Percentiles rank a stretch among this genome's conserved stretches.
phyloP scores from a whole-genome alignment of 2,113 vertebrate species.

The Tachysurus fulvidraco region DNA sequence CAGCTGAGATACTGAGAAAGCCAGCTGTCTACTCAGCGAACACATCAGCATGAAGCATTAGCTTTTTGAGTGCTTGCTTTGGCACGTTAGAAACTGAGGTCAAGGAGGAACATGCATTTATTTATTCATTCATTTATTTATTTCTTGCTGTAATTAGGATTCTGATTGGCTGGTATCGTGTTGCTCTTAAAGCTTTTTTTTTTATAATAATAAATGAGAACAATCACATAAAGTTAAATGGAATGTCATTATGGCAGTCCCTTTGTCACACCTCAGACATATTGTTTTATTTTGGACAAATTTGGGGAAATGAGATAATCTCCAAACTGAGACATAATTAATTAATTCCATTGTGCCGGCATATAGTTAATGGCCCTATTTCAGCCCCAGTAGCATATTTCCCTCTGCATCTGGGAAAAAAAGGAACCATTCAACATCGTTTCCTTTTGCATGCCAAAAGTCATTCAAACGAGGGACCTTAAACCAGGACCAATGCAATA shows the following conservation, averaged over 20 bases:
- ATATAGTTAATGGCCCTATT: slow-evolving; percentile 73
- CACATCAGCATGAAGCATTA: neutral
- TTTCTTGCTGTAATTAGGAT: neutral
- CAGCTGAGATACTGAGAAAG: slow-evolving; percentile 46
- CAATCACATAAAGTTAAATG: neutral
- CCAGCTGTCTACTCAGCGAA: slow-evolving; percentile 17
- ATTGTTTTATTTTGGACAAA: neutral
- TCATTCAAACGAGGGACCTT: slow-evolving; percentile 78
- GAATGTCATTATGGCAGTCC: slow-evolving; percentile 3
- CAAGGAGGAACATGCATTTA: neutral
- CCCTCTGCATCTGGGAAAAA: slow-evolving; percentile 60
- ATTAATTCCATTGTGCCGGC: slow-evolving; percentile 68
- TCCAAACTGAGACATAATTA: slow-evolving; percentile 62
- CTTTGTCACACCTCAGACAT: neutral
- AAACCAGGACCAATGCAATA: slow-evolving; percentile 73
- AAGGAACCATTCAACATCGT: slow-evolving; percentile 67
- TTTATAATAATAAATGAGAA: neutral
- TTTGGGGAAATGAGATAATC: slow-evolving; percentile 62
- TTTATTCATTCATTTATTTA: neutral
- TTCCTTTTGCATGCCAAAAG: slow-evolving; percentile 76
- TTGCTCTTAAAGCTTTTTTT: neutral
- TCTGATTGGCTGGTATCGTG: neutral
- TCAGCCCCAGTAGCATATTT: slow-evolving; percentile 76
- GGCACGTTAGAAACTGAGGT: neutral
- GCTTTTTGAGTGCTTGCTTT: neutral